A percentile compares a stretch with the other conserved stretches of the same genome.
phyloP scores from a whole-genome alignment of 1,140 invertebrate species.

The Hyposmocoma kahamanoa region DNA sequence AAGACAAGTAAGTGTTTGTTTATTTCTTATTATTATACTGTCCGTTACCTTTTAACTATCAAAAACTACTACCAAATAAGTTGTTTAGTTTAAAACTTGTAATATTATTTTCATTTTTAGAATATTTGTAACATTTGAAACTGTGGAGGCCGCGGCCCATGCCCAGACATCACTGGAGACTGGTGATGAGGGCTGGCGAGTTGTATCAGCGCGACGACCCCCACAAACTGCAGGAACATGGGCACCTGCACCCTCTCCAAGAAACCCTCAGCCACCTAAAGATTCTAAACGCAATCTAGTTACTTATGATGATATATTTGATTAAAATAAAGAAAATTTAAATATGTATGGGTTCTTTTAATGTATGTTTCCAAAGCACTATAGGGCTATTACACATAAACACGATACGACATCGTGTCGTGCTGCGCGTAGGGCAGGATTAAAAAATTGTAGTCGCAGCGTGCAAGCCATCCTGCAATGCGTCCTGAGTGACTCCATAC shows the following conservation, averaged over 20 bases:
- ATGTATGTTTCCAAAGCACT: too few species aligned
- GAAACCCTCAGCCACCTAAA: constrained; percentile 49
- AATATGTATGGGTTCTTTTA: too few species aligned
- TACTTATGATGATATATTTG: constrained; percentile 62
- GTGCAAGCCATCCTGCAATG: too few species aligned
- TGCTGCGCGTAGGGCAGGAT: too few species aligned
- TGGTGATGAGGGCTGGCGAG: constrained; percentile 80
- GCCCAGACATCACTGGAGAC: constrained; percentile 93
- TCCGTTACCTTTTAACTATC: too few species aligned
- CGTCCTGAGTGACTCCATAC: too few species aligned
- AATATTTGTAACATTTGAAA: constrained; percentile 95
- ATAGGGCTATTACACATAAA: too few species aligned
- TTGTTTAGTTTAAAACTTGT: too few species aligned
- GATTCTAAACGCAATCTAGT: constrained; percentile 52
- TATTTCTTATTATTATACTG: too few species aligned
- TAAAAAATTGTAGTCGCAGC: too few species aligned
- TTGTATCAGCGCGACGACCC: constrained; percentile 34
- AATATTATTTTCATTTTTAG: constrained; percentile 70
- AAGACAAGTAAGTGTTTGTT: constrained; percentile 37
- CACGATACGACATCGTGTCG: too few species aligned
- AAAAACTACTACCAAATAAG: too few species aligned
- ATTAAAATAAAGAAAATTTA: constrained; percentile 27
- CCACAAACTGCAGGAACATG: constrained; percentile 37
- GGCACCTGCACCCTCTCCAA: constrained; percentile 34
- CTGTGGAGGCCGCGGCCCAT: constrained; percentile 87